Evolutionary conservation across 2,888 invertebrate genomes (phyloP).

Genomic region (Lasioglossum vierecki): DNA sequence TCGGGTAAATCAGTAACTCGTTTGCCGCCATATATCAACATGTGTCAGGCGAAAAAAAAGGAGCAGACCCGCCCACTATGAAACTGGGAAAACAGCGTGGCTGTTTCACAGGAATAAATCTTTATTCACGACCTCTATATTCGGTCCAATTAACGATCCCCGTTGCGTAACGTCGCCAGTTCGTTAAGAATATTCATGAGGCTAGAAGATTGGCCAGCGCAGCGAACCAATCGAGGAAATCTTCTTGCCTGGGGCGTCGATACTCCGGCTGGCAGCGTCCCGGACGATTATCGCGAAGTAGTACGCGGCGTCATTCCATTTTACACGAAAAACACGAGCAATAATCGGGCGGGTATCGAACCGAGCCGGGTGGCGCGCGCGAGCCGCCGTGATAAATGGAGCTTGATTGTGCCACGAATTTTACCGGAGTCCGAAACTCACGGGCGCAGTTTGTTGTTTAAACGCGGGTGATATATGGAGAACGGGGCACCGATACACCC

Average conservation of each 20-base stretch:
- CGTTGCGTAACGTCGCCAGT: slow-evolving; percentile 1
- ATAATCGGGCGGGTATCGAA: slow-evolving; percentile 9
- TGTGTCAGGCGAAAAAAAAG: not conserved
- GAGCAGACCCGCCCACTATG: not conserved
- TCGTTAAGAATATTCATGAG: slow-evolving; percentile 21
- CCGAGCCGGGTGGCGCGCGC: not conserved
- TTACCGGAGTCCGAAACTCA: not conserved
- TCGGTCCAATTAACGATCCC: not conserved
- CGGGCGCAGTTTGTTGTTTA: not conserved
- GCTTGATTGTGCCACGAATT: slow-evolving; percentile 12
- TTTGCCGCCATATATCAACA: not conserved
- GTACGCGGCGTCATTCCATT: not conserved
- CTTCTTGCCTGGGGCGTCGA: not conserved
- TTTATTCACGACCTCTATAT: not conserved
- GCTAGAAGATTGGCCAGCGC: not conserved
- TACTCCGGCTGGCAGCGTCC: not conserved
- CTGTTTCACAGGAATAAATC: slow-evolving; percentile 1
- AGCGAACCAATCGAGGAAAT: slow-evolving; percentile 1
- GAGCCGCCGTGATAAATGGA: slow-evolving; percentile 11
- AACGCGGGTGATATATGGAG: not conserved
- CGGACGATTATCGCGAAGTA: not conserved
- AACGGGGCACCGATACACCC: not conserved
- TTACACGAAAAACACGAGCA: slow-evolving; percentile 2
- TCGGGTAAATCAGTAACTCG: not conserved
- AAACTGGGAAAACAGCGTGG: not conserved